These are phyloP conservation scores for Phyllostomus hastatus DNA, from an alignment of 2,113 vertebrate genomes.

Conservation along the genomic window DNA sequence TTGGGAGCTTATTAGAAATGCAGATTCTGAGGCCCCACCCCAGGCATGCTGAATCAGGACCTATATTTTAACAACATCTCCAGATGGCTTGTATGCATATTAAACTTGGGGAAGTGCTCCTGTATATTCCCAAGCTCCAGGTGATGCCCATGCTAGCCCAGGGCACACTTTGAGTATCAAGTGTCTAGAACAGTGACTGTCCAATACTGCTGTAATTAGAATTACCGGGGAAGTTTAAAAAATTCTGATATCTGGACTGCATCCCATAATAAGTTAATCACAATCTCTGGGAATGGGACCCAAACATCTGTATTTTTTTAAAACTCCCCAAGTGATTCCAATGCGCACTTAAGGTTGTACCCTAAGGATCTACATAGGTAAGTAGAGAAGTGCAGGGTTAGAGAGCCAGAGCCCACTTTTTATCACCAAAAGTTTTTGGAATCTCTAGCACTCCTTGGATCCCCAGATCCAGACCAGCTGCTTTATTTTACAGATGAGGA, in stretches of 20 bases:
- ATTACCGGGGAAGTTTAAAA: not conserved
- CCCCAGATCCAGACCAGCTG: not conserved
- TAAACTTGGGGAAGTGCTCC: not conserved
- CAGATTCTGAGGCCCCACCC: not conserved
- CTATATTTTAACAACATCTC: not conserved
- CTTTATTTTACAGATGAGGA: slow-evolving; percentile 6
- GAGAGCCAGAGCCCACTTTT: not conserved
- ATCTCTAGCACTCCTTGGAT: not conserved
- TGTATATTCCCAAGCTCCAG: not conserved
- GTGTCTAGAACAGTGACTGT: not conserved
- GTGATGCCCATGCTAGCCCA: not conserved
- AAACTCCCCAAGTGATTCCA: not conserved
- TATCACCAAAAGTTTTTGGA: not conserved
- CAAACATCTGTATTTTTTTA: slow-evolving; percentile 12
- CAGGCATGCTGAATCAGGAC: not conserved
- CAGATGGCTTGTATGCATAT: not conserved
- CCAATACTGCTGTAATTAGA: not conserved
- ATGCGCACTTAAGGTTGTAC: not conserved
- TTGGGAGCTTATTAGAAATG: not conserved
- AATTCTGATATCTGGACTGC: not conserved
- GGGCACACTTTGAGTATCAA: not conserved
- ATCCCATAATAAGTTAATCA: not conserved
- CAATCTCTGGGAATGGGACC: not conserved
- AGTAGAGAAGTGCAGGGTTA: not conserved
- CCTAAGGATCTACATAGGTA: not conserved